phyloP scores from a whole-genome alignment of 2,113 vertebrate species.

The Gadus chalcogrammus region DNA sequence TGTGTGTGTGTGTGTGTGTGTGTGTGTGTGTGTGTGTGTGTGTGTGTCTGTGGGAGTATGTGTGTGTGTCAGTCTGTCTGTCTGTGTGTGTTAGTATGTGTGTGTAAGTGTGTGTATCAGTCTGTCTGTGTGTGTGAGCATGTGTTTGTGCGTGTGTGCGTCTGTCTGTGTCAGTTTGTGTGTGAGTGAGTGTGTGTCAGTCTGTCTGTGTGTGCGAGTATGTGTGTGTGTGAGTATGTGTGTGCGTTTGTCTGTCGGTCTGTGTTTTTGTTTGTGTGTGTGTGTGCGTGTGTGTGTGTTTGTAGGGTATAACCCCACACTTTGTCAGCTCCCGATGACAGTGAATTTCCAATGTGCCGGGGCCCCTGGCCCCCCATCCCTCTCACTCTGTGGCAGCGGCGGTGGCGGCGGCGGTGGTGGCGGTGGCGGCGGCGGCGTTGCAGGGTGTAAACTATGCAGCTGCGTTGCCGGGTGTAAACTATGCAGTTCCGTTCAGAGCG shows the following conservation, averaged over 20 bases:
- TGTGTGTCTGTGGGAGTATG: too few species aligned
- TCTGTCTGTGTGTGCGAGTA: neutral
- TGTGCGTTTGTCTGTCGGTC: neutral
- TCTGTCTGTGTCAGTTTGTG: too few species aligned
- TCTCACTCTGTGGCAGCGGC: slow-evolving; percentile 17
- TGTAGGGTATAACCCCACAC: slow-evolving; percentile 5
- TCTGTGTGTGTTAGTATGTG: neutral
- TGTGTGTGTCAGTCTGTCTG: too few species aligned
- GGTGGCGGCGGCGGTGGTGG: neutral
- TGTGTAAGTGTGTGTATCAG: neutral
- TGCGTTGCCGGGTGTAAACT: slow-evolving; percentile 11
- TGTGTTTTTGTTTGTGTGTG: neutral
- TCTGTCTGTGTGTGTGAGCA: neutral
- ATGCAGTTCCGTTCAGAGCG: slow-evolving; percentile 57
- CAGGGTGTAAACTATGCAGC: too few species aligned
- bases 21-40: too few species aligned
- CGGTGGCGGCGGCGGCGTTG: neutral
- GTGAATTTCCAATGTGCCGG: slow-evolving; percentile 54
- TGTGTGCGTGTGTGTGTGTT: too few species aligned
- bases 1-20: neutral
- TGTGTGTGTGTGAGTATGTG: neutral
- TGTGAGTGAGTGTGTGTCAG: too few species aligned
- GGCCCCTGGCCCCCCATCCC: slow-evolving; percentile 31
- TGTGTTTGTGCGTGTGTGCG: neutral
- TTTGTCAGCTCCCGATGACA: slow-evolving; percentile 47